A percentile compares a stretch with the other conserved stretches of the same genome.
Conservation (phyloP, 2,888 invertebrate genomes). For the Oithona nana region DNA sequence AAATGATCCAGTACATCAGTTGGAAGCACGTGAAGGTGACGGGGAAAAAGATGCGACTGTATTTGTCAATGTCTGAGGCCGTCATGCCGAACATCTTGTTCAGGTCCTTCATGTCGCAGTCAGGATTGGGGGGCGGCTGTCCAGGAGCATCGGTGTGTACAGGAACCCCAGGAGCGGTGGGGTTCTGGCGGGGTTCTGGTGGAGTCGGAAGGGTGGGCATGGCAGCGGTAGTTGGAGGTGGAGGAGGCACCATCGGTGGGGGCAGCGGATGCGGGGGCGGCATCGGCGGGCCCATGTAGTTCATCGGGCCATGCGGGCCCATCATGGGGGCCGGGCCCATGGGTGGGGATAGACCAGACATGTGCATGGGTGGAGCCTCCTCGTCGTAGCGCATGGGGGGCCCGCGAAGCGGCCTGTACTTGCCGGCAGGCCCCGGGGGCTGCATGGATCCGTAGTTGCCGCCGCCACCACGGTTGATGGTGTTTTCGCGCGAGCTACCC, state of each 20-base stretch:
- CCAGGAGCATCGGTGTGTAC: too few relatives aligned
- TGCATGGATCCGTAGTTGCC: background rate
- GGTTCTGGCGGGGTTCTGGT: too few relatives aligned
- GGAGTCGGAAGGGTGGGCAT: background rate
- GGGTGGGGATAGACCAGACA: too few relatives aligned
- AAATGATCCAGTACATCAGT: constrained; percentile 94
- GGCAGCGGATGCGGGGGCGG: too few relatives aligned
- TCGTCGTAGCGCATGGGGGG: background rate
- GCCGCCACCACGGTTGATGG: constrained; percentile 46
- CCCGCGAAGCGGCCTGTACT: constrained; percentile 18
- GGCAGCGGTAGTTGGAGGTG: background rate
- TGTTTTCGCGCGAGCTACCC: constrained; percentile 74
- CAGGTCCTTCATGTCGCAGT: constrained; percentile 29
- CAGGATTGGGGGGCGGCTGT: constrained; percentile 9
- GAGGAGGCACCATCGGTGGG: background rate
- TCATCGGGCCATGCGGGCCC: too few relatives aligned
- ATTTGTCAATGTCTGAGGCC: constrained; percentile 96
- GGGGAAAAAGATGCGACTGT: constrained; percentile 92
- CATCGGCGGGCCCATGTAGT: too few relatives aligned
- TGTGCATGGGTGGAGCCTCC: too few relatives aligned
- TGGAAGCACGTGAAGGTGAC: constrained; percentile 97
- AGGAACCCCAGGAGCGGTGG: too few relatives aligned
- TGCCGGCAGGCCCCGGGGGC: constrained; percentile 19
- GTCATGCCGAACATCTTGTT: constrained; percentile 65
- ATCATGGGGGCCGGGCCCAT: too few relatives aligned